Evolutionary conservation across 2,113 vertebrate genomes (phyloP).

Genomic region (Neolamprologus hecqui): DNA sequence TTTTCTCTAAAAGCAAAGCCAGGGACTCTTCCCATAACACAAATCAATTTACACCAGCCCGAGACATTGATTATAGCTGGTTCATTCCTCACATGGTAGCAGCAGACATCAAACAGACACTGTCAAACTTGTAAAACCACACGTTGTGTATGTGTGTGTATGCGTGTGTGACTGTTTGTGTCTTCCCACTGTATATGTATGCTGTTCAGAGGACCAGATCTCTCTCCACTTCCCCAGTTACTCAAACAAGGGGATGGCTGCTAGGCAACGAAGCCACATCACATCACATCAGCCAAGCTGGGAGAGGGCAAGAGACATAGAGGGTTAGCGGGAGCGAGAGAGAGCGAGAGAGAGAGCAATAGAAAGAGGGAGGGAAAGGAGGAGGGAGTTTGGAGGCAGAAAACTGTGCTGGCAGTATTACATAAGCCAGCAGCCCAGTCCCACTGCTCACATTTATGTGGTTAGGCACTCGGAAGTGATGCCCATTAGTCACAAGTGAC

Average conservation of each 20-base stretch:
- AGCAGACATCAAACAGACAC: conserved; percentile 53
- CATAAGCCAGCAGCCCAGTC: conserved; percentile 60
- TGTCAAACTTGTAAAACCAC: conserved; percentile 40
- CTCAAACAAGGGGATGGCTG: conserved; percentile 66
- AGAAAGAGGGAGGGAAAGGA: conserved; percentile 7
- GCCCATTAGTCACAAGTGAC: conserved; percentile 62
- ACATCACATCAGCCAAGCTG: conserved; percentile 56
- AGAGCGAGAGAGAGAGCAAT: not conserved
- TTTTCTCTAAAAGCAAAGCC: not conserved
- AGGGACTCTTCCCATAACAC: conserved; percentile 21
- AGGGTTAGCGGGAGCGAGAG: not conserved
- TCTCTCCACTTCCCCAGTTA: conserved; percentile 54
- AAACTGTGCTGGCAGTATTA: conserved; percentile 56
- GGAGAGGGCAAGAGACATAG: conserved; percentile 14
- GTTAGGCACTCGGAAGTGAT: conserved; percentile 60
- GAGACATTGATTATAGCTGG: conserved; percentile 50
- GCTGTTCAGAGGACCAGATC: conserved; percentile 49
- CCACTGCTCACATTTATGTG: conserved; percentile 59
- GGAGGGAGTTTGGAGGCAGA: conserved; percentile 43
- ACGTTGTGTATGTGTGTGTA: not conserved
- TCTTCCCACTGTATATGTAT: not conserved
- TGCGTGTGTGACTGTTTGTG: not conserved
- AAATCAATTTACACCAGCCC: conserved; percentile 41
- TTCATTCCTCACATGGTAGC: conserved; percentile 44
- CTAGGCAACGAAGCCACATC: conserved; percentile 68